Base-by-base conservation (phyloP, 2,797 vertebrate species). In the Neosalanx taihuensis region DNA sequence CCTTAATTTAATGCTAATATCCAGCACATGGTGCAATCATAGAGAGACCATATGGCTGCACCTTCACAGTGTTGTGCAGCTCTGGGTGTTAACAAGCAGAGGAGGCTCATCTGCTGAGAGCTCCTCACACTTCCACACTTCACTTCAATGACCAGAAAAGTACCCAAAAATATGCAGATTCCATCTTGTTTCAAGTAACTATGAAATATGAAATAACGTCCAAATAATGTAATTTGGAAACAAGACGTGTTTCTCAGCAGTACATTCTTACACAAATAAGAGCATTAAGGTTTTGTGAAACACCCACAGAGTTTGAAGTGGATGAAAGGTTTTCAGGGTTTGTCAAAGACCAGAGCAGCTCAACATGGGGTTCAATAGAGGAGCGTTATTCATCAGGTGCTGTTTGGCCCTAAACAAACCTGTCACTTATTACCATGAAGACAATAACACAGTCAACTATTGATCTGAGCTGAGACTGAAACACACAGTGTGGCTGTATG, bases 381-480 rank as follows among this genome's bases (percentile, higher is more conserved):
- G 81, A 82, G 73, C 81, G 86, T 89, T 88, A 89, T 89, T 90
- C 90, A 87, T 78, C 86, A 85, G 89, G 89, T 91, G 85, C 90
- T 86, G 79, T 10, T n/a, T 30, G 79, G 88, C 89, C 87, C 89
- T 91, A 85, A 63, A 89, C 89, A 89, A 90, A 87, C 81, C 79
- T 83, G 85, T 79, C 62, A 56, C 83, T 87, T 85, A 86, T 86
- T 90, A 89, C 87, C 83, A 90, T 82, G 88, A 86, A 91, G 88
- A 91, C 89, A 91, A 92, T 88, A 87, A 88, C 89, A 88, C 89
- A 88, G 87, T 86, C 84, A 87, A 86, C 75, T 85, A 92, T 92
- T 83, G 90, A 92, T 89, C 87, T 81, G 20, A 74, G 76, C 82
- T 72, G 81, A 87, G 84, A 83, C 83, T 80, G 86, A 79, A 85